A percentile compares a stretch with the other conserved stretches of the same genome.
phyloP scores from a whole-genome alignment of 2,797 vertebrate genomes.

The Lithobates pipiens region DNA sequence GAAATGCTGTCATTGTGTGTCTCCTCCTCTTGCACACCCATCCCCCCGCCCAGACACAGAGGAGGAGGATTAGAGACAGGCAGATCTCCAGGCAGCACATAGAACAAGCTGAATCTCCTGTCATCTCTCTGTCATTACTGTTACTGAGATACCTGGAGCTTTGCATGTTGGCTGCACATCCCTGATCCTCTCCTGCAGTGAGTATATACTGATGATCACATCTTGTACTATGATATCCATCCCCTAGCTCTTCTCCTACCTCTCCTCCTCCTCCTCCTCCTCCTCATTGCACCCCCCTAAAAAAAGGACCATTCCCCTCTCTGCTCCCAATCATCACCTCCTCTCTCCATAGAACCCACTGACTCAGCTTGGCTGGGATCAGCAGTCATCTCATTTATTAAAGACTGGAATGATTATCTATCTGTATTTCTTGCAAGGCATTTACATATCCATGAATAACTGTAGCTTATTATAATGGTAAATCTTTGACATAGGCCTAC shows the following conservation, averaged over 20 bases:
- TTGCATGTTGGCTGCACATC: not conserved
- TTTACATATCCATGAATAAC: too few relatives aligned
- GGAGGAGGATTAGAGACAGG: conserved; percentile 38
- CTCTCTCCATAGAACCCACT: too few relatives aligned
- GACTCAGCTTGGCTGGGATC: too few relatives aligned
- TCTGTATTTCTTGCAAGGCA: not conserved
- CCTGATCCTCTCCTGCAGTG: conserved; percentile 20
- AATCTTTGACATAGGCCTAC: not conserved
- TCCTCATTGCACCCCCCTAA: not conserved
- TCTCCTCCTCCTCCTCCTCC: too few relatives aligned
- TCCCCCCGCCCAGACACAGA: conserved; percentile 38
- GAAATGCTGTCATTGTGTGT: not conserved
- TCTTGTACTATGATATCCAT: not conserved
- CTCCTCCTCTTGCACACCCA: conserved; percentile 24
- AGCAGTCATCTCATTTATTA: too few relatives aligned
- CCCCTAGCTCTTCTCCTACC: not conserved
- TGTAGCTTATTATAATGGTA: too few relatives aligned
- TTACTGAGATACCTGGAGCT: not conserved
- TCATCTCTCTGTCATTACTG: not conserved
- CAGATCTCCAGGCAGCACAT: not conserved
- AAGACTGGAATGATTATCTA: not conserved
- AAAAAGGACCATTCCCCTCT: not conserved
- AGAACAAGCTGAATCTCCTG: conserved; percentile 3
- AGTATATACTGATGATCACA: conserved; percentile 2
- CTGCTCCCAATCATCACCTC: too few relatives aligned